Evolutionary conservation across 2,113 vertebrate genomes (phyloP).

Genomic region (Centropus unirufus): DNA sequence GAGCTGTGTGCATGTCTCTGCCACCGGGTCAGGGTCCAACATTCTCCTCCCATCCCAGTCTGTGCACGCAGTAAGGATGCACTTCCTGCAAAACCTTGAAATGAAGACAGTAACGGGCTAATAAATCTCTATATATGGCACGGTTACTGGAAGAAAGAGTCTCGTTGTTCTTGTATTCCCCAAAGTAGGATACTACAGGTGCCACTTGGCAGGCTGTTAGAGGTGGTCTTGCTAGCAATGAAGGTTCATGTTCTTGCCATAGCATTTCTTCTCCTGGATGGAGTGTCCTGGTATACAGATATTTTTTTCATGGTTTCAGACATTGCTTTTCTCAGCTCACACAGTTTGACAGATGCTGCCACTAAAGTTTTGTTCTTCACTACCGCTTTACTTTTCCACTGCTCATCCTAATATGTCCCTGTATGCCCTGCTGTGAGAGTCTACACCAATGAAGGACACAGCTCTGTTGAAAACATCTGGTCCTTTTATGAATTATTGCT

Average conservation of each 20-base stretch:
- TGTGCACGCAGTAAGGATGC: accelerated
- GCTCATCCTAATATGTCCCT: background rate
- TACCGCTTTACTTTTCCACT: background rate
- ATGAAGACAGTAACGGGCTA: accelerated
- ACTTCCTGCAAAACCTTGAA: background rate
- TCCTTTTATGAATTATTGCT: background rate
- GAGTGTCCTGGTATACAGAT: background rate
- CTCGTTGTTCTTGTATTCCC: background rate
- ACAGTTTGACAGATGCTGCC: background rate
- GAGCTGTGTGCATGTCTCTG: background rate
- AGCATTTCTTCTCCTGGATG: accelerated
- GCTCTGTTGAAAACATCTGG: background rate
- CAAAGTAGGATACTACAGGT: background rate
- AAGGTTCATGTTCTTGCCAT: background rate
- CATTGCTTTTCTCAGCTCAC: background rate
- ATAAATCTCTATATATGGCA: accelerated
- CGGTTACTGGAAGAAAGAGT: background rate
- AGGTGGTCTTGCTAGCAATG: accelerated
- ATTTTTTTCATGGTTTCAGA: background rate
- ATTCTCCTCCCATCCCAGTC: background rate
- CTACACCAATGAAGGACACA: background rate
- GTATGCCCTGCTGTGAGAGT: background rate
- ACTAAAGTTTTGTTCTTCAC: background rate
- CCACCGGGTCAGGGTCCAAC: too few species aligned
- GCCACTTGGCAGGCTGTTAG: background rate